phyloP scores from a whole-genome alignment of 2,888 invertebrate genomes.

The Zygothrica quintamaculata region DNA sequence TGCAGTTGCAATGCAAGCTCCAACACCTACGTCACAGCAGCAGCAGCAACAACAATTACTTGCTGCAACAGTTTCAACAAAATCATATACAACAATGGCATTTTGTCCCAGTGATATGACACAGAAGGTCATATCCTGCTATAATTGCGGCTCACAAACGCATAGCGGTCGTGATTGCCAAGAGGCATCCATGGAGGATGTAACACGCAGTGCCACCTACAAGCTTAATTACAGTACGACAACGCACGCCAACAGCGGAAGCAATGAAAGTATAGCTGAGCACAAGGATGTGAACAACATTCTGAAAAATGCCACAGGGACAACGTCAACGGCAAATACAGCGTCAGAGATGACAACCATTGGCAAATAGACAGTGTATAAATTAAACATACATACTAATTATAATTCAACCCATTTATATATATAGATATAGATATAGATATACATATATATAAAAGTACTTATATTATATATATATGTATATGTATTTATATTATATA shows the following conservation, averaged over 20 bases:
- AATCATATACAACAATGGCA: constrained; percentile 77
- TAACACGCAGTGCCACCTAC: constrained; percentile 90
- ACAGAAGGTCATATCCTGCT: constrained; percentile 88
- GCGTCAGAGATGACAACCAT: constrained; percentile 50
- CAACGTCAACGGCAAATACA: constrained; percentile 52
- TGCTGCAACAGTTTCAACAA: constrained; percentile 84
- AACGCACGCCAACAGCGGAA: constrained; percentile 31
- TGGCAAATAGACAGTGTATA: constrained; percentile 61
- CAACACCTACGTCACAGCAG: constrained; percentile 50
- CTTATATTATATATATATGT: constrained; percentile 30
- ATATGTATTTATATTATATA: constrained; percentile 32
- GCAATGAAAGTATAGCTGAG: constrained; percentile 27
- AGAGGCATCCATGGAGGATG: constrained; percentile 96
- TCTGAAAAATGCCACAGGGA: constrained; percentile 52
- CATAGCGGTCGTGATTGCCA: constrained; percentile 95
- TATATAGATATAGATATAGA: constrained; percentile 26
- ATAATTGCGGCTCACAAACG: constrained; percentile 94
- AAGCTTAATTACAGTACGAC: constrained; percentile 87
- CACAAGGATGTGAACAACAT: constrained; percentile 55
- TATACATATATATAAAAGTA: constrained; percentile 16
- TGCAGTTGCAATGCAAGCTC: constrained; percentile 75
- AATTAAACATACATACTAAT: constrained; percentile 15
- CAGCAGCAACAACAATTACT: constrained; percentile 68
- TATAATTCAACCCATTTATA: constrained; percentile 11
- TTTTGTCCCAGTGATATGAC: constrained; percentile 58